phyloP scores from a whole-genome alignment of 2,113 vertebrate species.

The Dasyornis broadbenti region DNA sequence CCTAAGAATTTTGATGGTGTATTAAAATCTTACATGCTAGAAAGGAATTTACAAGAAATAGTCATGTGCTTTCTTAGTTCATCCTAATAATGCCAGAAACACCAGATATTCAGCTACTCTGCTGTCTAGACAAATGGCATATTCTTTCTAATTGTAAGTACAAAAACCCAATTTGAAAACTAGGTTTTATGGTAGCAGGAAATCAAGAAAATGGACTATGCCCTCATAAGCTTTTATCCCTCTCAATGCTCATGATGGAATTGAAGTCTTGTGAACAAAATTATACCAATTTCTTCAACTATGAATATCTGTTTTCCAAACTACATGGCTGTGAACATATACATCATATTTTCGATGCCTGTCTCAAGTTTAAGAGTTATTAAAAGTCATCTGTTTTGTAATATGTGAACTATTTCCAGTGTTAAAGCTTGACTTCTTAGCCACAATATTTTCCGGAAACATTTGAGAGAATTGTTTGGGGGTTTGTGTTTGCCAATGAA shows the following conservation, averaged over 20 bases:
- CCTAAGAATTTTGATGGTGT: not conserved
- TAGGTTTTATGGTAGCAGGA: not conserved
- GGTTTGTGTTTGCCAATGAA: not conserved
- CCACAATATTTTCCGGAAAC: not conserved
- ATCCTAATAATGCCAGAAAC: not conserved
- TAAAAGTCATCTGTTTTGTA: conserved; percentile 3
- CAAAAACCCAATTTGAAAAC: not conserved
- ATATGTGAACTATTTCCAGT: not conserved
- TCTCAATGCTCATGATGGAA: not conserved
- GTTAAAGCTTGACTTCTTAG: not conserved
- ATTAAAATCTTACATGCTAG: not conserved
- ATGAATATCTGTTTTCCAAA: conserved; percentile 8
- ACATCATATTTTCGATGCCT: not conserved
- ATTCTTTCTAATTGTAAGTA: conserved; percentile 29
- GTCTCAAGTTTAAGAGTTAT: not conserved
- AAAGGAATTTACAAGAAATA: conserved; percentile 13
- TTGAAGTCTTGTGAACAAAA: not conserved
- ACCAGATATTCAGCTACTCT: not conserved
- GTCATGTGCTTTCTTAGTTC: not conserved
- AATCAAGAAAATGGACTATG: not conserved
- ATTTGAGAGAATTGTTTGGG: not conserved
- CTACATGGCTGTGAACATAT: not conserved
- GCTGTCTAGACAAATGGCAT: conserved; percentile 23
- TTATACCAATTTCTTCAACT: not conserved
- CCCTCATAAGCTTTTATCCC: not conserved